Evolutionary conservation across 2,888 invertebrate species (phyloP).

Genomic region (Danaus chrysippus): DNA sequence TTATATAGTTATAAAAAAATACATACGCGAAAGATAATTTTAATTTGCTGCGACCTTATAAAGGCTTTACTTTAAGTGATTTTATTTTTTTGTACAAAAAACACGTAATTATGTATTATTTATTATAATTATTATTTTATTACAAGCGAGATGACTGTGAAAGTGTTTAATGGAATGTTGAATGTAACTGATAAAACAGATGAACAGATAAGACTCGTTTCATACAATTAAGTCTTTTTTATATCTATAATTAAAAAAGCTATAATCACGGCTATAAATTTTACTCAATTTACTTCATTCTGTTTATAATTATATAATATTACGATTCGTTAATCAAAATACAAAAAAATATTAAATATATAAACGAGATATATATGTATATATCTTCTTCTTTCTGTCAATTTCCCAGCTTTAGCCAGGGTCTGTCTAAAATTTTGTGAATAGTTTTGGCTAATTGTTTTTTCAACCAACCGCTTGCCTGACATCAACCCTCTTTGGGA

Average conservation of each 20-base stretch:
- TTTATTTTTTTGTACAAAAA: slow-evolving; percentile 26
- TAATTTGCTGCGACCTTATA: slow-evolving; percentile 29
- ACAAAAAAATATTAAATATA: too few relatives aligned
- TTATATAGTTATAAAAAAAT: background rate
- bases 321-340: too few relatives aligned
- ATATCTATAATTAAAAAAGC: background rate
- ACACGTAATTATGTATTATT: slow-evolving; percentile 30
- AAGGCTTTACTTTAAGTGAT: slow-evolving; percentile 22
- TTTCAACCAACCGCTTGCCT: too few relatives aligned
- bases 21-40: slow-evolving; percentile 18
- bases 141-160: slow-evolving; percentile 4
- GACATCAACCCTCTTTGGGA: too few relatives aligned
- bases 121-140: slow-evolving; percentile 26
- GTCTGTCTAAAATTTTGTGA: too few relatives aligned
- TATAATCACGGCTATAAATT: background rate
- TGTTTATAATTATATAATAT: background rate
- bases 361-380: too few relatives aligned
- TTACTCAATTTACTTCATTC: background rate
- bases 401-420: too few relatives aligned
- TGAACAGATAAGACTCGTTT: background rate
- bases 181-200: background rate
- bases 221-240: background rate
- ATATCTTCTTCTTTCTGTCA: too few relatives aligned
- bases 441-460: too few relatives aligned
- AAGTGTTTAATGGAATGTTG: slow-evolving; percentile 17